Percentiles rank a stretch among this genome's conserved stretches.
Conservation (phyloP, 1,140 invertebrate genomes). For the Formica exsecta region DNA sequence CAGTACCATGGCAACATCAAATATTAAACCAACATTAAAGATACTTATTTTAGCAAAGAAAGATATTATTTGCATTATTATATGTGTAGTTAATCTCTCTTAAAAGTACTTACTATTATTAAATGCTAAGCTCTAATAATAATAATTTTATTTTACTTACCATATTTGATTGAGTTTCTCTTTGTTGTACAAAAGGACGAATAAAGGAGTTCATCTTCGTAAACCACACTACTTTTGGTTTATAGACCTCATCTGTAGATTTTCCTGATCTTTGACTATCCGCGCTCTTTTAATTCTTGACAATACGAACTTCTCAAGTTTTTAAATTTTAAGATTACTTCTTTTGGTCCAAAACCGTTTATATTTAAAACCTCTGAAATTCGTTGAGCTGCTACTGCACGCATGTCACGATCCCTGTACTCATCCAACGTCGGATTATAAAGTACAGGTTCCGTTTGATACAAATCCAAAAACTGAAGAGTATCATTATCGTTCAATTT, state of each 20-base stretch:
- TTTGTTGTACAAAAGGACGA: not conserved
- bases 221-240: conserved; percentile 1
- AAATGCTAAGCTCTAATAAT: no score
- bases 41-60: not conserved
- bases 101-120: not conserved
- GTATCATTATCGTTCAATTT: conserved; percentile 9
- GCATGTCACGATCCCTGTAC: conserved; percentile 1
- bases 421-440: conserved; percentile 11
- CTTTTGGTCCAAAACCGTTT: not conserved
- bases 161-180: not conserved
- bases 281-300: not conserved
- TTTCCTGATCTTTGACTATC: not conserved
- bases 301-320: not conserved
- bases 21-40: not conserved
- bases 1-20: not conserved
- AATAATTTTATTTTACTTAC: not conserved
- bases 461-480: not conserved
- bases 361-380: not conserved
- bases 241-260: not conserved
- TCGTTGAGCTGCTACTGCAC: conserved; percentile 3
- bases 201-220: not conserved
- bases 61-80: no score
- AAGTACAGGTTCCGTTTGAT: not conserved
- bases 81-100: not conserved
- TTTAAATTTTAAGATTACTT: conserved; percentile 4